phyloP scores from a whole-genome alignment of 2,113 vertebrate genomes.

The Rhadina sibilatrix region DNA sequence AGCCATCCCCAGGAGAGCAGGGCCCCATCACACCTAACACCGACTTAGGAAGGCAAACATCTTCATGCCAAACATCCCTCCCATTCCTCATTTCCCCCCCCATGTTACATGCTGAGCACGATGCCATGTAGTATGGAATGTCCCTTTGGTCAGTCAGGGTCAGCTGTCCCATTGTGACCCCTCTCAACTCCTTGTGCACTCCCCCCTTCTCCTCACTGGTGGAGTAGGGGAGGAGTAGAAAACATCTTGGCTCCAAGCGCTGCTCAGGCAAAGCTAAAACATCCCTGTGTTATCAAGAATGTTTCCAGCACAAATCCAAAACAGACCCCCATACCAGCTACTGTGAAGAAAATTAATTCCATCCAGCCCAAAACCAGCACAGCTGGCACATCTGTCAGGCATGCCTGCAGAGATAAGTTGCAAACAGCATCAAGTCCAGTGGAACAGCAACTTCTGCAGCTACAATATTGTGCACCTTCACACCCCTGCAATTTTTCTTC shows the following conservation, averaged over 20 bases:
- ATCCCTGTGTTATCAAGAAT: no score
- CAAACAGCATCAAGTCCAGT: not conserved
- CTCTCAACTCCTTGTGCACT: no score
- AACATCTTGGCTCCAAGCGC: not conserved
- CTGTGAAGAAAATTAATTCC: not conserved
- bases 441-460: not conserved
- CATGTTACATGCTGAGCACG: not conserved
- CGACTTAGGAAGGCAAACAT: fast-evolving
- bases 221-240: not conserved
- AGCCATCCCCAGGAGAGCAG: not conserved
- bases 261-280: not conserved
- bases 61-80: not conserved
- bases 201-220: fast-evolving
- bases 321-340: not conserved
- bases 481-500: fast-evolving
- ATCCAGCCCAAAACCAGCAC: fast-evolving
- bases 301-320: not conserved
- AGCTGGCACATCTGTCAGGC: not conserved
- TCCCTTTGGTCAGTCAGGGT: not conserved
- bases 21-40: fast-evolving
- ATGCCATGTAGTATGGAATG: not conserved
- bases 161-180: not conserved
- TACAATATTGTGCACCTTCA: not conserved
- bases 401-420: not conserved
- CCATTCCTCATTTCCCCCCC: not conserved